Evolutionary conservation across 1,140 invertebrate species (phyloP).

Genomic region (Diorhabda carinulata): DNA sequence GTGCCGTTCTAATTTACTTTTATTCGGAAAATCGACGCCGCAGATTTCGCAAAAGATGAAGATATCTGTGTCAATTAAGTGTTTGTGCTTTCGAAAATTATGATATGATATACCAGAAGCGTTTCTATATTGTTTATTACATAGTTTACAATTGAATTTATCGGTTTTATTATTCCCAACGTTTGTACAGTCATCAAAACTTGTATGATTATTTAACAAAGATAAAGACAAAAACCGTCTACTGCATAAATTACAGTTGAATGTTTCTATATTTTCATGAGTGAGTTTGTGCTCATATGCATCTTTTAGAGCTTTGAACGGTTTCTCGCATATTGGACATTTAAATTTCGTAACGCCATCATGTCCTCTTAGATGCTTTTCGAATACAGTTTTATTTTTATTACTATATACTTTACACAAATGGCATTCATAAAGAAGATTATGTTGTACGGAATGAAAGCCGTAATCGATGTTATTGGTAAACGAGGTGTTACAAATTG

Average conservation of each 20-base stretch:
- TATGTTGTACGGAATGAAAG: slow-evolving; percentile 42
- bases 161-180: slow-evolving; percentile 36
- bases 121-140: slow-evolving; percentile 36
- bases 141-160: slow-evolving; percentile 11
- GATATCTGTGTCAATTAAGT: slow-evolving; percentile 7
- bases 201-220: slow-evolving; percentile 40
- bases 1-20: slow-evolving; percentile 68
- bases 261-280: background rate
- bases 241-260: slow-evolving; percentile 34
- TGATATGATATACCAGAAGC: slow-evolving; percentile 33
- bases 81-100: slow-evolving; percentile 36
- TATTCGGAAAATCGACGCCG: slow-evolving; percentile 69
- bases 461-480: slow-evolving; percentile 37
- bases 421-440: slow-evolving; percentile 42
- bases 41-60: slow-evolving; percentile 65
- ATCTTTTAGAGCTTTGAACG: slow-evolving; percentile 51
- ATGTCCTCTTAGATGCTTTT: slow-evolving; percentile 44
- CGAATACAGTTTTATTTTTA: slow-evolving; percentile 45
- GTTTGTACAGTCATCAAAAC: slow-evolving; percentile 44
- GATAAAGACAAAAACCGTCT: slow-evolving; percentile 43
- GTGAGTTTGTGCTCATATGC: slow-evolving; percentile 43
- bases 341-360: slow-evolving; percentile 51
- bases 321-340: slow-evolving; percentile 51
- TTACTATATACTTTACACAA: slow-evolving; percentile 48
- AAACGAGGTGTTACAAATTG: slow-evolving; percentile 38